Evolutionary conservation across 2,888 invertebrate species (phyloP).

Genomic region (Eremobia ochroleuca): DNA sequence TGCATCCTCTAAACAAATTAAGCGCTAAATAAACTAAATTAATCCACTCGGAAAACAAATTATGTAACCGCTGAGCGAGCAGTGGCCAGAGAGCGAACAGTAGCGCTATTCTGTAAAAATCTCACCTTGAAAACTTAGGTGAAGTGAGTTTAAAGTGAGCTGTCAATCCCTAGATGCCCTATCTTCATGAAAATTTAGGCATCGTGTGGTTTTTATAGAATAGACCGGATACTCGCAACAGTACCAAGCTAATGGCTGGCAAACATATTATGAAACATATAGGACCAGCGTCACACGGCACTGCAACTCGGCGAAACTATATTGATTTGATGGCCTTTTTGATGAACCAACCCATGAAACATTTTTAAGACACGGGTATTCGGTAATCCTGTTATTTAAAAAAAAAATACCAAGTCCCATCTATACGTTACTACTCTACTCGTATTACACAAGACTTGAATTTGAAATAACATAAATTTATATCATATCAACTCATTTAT

Average conservation of each 20-base stretch:
- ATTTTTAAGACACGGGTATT: not conserved
- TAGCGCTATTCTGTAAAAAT: not conserved
- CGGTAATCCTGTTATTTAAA: not conserved
- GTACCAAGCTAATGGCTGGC: not conserved
- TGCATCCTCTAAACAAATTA: not conserved
- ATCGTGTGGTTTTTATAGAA: not conserved
- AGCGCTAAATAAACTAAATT: not conserved
- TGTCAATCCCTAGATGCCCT: no score
- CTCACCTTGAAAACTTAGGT: not conserved
- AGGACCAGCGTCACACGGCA: not conserved
- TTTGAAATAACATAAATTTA: not conserved
- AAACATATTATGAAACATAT: not conserved
- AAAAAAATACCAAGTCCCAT: not conserved
- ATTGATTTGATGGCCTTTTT: not conserved
- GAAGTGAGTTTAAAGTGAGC: not conserved
- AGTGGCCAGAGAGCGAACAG: not conserved
- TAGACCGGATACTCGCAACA: conserved; percentile 6
- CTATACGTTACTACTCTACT: not conserved
- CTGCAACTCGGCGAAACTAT: not conserved
- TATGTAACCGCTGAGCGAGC: not conserved
- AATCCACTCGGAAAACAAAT: conserved; percentile 18
- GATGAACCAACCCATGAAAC: not conserved
- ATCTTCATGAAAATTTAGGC: no score
- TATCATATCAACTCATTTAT: not conserved
- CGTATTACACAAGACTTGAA: not conserved